Evolutionary conservation across 2,888 invertebrate genomes (phyloP).

Genomic region (Drymonia ruficornis): DNA sequence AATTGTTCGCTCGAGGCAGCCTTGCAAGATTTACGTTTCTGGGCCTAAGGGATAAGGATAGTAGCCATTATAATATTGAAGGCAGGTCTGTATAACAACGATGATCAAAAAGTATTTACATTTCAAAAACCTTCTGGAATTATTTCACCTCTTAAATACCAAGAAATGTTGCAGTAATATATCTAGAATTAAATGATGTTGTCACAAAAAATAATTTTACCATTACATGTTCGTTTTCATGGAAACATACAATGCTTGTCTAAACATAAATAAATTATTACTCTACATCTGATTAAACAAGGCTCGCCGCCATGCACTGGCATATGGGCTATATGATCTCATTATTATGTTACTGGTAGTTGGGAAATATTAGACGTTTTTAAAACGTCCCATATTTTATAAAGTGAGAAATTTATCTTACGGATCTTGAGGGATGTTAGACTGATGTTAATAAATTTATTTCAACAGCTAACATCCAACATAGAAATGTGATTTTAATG

Average conservation of each 20-base stretch:
- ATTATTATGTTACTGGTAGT: constrained; percentile 38
- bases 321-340: constrained; percentile 46
- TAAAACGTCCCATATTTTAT: constrained; percentile 8
- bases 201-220: constrained; percentile 1
- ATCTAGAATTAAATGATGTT: background rate
- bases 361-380: constrained; percentile 21
- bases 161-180: background rate
- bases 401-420: background rate
- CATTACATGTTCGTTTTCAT: constrained; percentile 21
- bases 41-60: too few relatives aligned
- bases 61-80: too few relatives aligned
- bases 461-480: too few relatives aligned
- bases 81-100: too few relatives aligned
- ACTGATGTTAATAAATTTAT: too few relatives aligned
- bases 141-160: background rate
- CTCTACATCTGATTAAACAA: constrained; percentile 42
- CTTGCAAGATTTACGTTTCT: too few relatives aligned
- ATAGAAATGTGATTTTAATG: too few relatives aligned
- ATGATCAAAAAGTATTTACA: too few relatives aligned
- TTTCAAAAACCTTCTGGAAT: too few relatives aligned
- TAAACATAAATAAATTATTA: constrained; percentile 32
- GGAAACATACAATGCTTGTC: constrained; percentile 29
- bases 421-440: too few relatives aligned
- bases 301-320: constrained; percentile 31
- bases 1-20: too few relatives aligned